Percentiles rank a stretch among this genome's conserved stretches.
phyloP scores from a whole-genome alignment of 2,113 vertebrate species.

The Syrrhaptes paradoxus region DNA sequence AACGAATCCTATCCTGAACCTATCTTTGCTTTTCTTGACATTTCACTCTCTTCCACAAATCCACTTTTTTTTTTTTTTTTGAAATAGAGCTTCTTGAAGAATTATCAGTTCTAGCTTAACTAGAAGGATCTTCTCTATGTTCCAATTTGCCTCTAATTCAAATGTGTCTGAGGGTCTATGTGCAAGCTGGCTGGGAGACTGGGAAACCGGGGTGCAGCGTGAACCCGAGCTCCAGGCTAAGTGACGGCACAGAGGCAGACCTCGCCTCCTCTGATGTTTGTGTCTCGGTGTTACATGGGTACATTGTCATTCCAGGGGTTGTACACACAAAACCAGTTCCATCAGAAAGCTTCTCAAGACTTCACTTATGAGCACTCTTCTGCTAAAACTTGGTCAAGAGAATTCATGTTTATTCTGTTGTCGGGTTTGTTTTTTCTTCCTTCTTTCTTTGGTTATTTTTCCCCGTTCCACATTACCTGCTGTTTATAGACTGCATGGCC shows the following conservation, averaged over 20 bases:
- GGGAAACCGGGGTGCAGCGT: neutral
- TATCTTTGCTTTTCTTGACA: neutral
- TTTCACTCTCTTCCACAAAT: neutral
- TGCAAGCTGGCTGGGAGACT: neutral
- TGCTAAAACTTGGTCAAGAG: neutral
- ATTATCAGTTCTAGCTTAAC: neutral
- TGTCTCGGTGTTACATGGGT: fast-evolving
- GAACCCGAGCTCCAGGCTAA: neutral
- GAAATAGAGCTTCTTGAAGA: neutral
- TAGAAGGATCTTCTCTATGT: neutral
- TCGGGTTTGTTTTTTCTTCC: neutral
- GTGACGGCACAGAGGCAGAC: neutral
- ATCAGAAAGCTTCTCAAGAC: neutral
- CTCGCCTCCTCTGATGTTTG: fast-evolving
- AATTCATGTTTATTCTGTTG: neutral
- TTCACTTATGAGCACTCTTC: neutral
- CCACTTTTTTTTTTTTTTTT: neutral
- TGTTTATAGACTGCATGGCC: neutral
- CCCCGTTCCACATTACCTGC: neutral
- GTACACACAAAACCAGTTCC: too few species aligned
- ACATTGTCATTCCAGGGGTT: fast-evolving
- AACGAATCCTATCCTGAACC: neutral
- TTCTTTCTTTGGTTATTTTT: too few species aligned
- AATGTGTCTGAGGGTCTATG: too few species aligned
- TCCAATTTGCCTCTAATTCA: neutral